Base-by-base conservation (phyloP, 2,888 invertebrate species). In the Campoletis raptor region DNA sequence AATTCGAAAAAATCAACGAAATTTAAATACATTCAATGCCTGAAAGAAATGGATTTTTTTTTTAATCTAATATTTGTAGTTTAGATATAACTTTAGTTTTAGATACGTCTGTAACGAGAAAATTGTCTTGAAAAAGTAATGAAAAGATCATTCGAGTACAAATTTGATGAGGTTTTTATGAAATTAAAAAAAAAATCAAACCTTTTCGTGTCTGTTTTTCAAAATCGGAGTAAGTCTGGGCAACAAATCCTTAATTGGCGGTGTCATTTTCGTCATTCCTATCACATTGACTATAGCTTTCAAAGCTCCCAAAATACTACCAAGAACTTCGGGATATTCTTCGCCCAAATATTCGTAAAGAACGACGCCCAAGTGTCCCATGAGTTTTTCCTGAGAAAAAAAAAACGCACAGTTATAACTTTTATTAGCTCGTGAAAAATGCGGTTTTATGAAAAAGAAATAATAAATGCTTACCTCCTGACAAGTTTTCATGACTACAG, bases 211-310 rank as follows among this genome's bases (percentile, higher is more conserved):
- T 95, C 98, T 97, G 96, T 99, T 99, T 94, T 99, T 99, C 87
- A 99, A 95, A 93, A 99, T 99, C 0, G 99, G 99, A 0, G 99
- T 99, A 57, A 99, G 95, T 85, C 99, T 96, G 0, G 99, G 99
- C 76, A 99, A 95, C 36, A 99, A 95, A 95, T 99, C 99, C 95
- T 99, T 99, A 92, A 99, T 99, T 2, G 99, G 99, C 7, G 99
- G 99, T 3, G 99, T 99, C 99, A 99, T 99, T 95, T 99, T 99
- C 0, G 99, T 99, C 99, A 99, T 99, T 91, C 99, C 99, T 92
- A 99, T 99, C 7, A 99, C 99, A 94, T 99, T 99, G 7, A 99
- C 99, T 90, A 99, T 99, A 0, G 98, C 98, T 95, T 99, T 99
- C n/a, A 99, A 95, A 0, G 99, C 99, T 1, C 99, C 99, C 76